Evolutionary conservation across 1,140 invertebrate genomes (phyloP), one percentile per base, ranked within the genome.

Genomic region (Atta cephalotes): DNA sequence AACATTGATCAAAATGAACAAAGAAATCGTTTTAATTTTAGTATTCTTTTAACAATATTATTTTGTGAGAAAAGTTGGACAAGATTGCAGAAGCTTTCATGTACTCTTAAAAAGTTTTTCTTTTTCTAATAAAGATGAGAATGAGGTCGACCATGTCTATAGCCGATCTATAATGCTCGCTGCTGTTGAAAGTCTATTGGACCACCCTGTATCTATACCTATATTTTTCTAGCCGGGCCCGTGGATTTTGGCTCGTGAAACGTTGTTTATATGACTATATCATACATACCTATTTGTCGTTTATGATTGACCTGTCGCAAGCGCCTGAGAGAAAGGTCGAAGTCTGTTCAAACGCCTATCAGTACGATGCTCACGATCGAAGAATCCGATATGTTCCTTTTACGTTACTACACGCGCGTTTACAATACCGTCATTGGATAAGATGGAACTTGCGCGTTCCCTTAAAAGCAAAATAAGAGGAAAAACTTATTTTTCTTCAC

Each of bases 191-290:
- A 85, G 71, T 82, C n/a, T 74, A 76, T 39, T 66, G 77, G 85
- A 86, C 53, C 81, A 90, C 51, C 53, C 74, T 85, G 60, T 86
- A 76, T 60, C 51, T 79, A 90, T 77, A 87, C 21, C 81, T 90
- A 90, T 91, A 91, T 91, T 91, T 91, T 91, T 91, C 90, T 91
- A 91, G 84, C 87, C 56, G 35, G 68, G 62, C 60, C 79, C 60
- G 72, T 56, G 79, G 21, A 77, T 80, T 79, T 68, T 72, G 56
- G 28, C 56, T 72, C 60, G 79, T 18, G 62, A 58, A 72, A 63
- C 60, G 71, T 66, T 53, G 18, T 63, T 79, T 49, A 66, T 60
- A 76, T 45, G 31, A 28, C 62, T 86, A 84, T 35, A 62, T 71
- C 77, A 58, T 76, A 82, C 65, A 49, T 88, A 78, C 85, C 90